phyloP scores from a whole-genome alignment of 1,140 invertebrate species.

The Diorhabda carinulata region DNA sequence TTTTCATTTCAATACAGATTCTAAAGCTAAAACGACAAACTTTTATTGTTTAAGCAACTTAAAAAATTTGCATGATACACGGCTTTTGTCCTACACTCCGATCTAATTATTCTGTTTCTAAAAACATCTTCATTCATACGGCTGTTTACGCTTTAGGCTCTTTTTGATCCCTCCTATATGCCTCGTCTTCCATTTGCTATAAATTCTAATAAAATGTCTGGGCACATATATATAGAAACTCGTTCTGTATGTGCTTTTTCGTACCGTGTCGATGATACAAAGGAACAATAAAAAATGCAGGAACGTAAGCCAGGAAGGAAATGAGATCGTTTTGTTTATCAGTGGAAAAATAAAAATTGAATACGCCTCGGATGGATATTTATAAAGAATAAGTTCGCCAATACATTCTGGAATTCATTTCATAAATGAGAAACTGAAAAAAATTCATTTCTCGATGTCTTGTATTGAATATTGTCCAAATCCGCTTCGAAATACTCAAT shows the following conservation, averaged over 20 bases:
- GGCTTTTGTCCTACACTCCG: neutral
- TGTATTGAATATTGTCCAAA: too few relatives aligned
- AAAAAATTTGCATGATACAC: too few relatives aligned
- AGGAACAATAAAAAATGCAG: constrained; percentile 21
- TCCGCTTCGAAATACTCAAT: too few relatives aligned
- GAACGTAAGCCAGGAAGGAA: neutral
- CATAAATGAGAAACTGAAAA: neutral
- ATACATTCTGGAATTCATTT: neutral
- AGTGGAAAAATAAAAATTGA: constrained; percentile 1
- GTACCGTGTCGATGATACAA: constrained; percentile 12
- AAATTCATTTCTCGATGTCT: too few relatives aligned
- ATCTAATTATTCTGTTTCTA: constrained; percentile 3
- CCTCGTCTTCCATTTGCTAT: constrained; percentile 34
- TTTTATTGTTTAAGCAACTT: too few relatives aligned
- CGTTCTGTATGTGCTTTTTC: constrained; percentile 11
- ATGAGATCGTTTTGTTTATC: neutral
- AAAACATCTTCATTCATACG: constrained; percentile 34
- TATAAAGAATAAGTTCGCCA: neutral
- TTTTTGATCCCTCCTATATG: constrained; percentile 17
- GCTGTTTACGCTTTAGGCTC: constrained; percentile 30
- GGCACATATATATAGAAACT: constrained; percentile 17
- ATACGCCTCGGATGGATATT: neutral
- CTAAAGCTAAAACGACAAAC: too few relatives aligned
- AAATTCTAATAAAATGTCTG: constrained; percentile 40
- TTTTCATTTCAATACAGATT: too few relatives aligned